A percentile compares a stretch with the other conserved stretches of the same genome.
Evolutionary conservation across 2,888 invertebrate genomes (phyloP).

Genomic region (Pardosa pseudoannulata): DNA sequence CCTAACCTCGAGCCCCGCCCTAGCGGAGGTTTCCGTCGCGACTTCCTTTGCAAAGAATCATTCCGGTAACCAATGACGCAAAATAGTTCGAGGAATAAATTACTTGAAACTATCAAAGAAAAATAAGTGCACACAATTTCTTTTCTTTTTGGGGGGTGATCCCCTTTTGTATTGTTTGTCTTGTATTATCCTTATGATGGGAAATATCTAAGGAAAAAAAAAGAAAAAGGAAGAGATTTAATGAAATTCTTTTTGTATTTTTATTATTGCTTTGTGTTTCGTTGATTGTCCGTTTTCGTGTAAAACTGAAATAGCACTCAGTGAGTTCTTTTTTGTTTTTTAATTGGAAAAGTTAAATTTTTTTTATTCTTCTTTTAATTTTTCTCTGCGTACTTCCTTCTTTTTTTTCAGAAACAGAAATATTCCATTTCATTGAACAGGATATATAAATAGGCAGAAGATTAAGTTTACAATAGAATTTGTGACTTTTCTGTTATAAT

Average conservation of each 20-base stretch:
- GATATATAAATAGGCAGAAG: too few species aligned
- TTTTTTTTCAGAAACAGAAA: too few species aligned
- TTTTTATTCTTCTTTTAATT: too few species aligned
- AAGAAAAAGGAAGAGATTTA: background rate
- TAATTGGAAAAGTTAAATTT: too few species aligned
- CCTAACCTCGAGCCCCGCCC: constrained; percentile 10
- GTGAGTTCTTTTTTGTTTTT: too few species aligned
- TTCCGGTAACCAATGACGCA: background rate
- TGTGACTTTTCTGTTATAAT: too few species aligned
- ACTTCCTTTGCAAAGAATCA: background rate
- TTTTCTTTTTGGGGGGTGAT: background rate
- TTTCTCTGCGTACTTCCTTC: too few species aligned
- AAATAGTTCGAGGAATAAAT: background rate
- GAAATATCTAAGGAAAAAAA: background rate
- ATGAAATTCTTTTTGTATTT: background rate
- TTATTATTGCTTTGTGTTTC: too few species aligned
- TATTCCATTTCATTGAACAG: too few species aligned
- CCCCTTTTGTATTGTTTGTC: constrained; percentile 5
- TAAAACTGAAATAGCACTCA: too few species aligned
- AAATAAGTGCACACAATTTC: background rate
- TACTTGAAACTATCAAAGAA: background rate
- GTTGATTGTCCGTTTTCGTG: too few species aligned
- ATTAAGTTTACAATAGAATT: too few species aligned
- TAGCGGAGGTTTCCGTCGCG: background rate
- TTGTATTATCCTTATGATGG: background rate